These are phyloP conservation scores for Lycodopsis pacificus DNA, from an alignment of 2,797 vertebrate genomes.

Conservation along the genomic window DNA sequence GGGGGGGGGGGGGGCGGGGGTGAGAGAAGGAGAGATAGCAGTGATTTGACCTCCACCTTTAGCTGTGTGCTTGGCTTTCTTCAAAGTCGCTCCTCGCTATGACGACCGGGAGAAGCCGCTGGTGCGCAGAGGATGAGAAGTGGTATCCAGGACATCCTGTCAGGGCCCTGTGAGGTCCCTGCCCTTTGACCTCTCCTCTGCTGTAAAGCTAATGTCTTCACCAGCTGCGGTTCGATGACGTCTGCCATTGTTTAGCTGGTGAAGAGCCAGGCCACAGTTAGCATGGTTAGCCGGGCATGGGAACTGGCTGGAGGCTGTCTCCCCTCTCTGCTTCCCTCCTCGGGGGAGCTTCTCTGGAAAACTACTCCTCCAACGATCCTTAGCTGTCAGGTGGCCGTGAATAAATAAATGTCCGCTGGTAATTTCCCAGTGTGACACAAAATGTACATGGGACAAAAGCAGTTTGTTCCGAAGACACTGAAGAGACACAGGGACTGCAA, in stretches of 20 bases:
- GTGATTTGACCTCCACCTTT: conserved; percentile 47
- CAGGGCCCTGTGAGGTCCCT: conserved; percentile 53
- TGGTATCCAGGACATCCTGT: conserved; percentile 56
- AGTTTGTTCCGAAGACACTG: background rate
- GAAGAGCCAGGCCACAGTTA: conserved; percentile 46
- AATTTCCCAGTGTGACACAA: background rate
- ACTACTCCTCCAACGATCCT: conserved; percentile 25
- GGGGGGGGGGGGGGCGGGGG: too few relatives aligned
- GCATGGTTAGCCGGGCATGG: conserved; percentile 61
- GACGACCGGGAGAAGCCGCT: conserved; percentile 2
- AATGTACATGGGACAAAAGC: background rate
- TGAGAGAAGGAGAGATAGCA: conserved; percentile 1
- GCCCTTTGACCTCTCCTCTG: conserved; percentile 56
- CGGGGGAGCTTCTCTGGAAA: conserved; percentile 63
- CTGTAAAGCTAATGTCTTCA: conserved; percentile 52
- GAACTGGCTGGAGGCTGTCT: conserved; percentile 63
- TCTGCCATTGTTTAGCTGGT: conserved; percentile 50
- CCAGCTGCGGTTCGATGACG: conserved; percentile 58
- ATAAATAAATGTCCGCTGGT: conserved; percentile 2
- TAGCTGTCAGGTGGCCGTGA: conserved; percentile 8
- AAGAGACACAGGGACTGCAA: background rate
- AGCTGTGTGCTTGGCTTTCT: conserved; percentile 24
- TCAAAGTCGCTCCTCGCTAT: conserved; percentile 20
- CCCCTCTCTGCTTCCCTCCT: conserved; percentile 36
- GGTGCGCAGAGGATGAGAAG: conserved; percentile 26